phyloP scores from a whole-genome alignment of 2,888 invertebrate species.

The Eupithecia dodoneata region DNA sequence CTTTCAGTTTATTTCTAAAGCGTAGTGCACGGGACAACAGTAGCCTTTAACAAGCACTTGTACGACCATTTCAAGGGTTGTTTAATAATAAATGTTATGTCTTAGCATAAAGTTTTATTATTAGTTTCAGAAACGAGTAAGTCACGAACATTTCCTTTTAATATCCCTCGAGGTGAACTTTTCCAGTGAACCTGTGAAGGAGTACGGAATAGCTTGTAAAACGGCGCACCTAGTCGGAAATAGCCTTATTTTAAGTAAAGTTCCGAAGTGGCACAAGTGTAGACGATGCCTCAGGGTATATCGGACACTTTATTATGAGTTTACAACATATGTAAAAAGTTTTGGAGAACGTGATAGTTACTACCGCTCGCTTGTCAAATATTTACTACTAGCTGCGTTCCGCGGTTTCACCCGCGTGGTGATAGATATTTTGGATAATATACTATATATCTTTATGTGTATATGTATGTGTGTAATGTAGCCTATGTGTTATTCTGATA shows the following conservation, averaged over 20 bases:
- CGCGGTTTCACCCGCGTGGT: too few species aligned
- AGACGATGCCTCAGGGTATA: neutral
- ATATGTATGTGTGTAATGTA: too few species aligned
- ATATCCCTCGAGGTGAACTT: neutral
- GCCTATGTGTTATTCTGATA: too few species aligned
- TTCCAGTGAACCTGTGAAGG: neutral
- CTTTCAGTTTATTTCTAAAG: neutral
- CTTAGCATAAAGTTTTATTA: constrained; percentile 1
- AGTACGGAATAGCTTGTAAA: neutral
- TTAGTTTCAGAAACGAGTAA: neutral
- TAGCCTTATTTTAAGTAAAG: neutral
- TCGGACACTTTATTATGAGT: too few species aligned
- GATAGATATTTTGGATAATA: too few species aligned
- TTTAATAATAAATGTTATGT: neutral
- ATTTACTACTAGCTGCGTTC: too few species aligned
- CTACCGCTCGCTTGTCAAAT: too few species aligned
- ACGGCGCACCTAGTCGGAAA: neutral
- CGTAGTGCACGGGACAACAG: neutral
- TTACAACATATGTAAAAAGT: too few species aligned
- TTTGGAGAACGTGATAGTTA: too few species aligned
- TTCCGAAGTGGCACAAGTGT: neutral
- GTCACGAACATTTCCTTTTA: neutral
- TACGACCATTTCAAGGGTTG: neutral
- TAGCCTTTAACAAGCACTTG: constrained; percentile 1
- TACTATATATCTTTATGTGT: too few species aligned